Evolutionary conservation across 1,140 invertebrate genomes (phyloP), one percentile per base, ranked within the genome.

Genomic region (Tribolium castaneum): DNA sequence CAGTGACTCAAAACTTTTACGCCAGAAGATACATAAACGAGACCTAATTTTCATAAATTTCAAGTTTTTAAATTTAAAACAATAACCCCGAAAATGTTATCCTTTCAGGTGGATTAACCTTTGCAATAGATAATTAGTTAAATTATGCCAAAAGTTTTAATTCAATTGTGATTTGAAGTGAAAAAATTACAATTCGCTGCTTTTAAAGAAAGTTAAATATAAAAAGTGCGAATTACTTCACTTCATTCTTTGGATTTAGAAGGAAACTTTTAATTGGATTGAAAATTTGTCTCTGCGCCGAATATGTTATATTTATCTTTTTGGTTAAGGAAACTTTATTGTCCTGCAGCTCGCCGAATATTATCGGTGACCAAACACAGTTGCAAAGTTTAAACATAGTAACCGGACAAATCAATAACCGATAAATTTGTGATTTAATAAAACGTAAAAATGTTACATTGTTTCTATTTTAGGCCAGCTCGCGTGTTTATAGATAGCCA

Each of bases 161-260:
- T 45, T 45, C 39, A 45, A 45, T 45, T 45, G 39, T 45, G 39
- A 45, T 45, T 45, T n/a, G 39, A 52, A 52, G 6, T 14, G 51
- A 19, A 52, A 50, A 52, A 52, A 52, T 52, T 19, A 52, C 10
- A 52, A 52, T 52, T 52, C 13, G 13, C 51, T 52, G 51, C 51
- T 19, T 52, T 19, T 16, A 14, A 52, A 52, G 51, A 52, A 52
- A 52, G 51, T 52, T 52, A 22, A 59, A 22, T 59, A 19, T 22
- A 59, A 59, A 59, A 59, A 59, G 54, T 59, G 54, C 22, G 54
- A 59, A 59, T 59, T 59, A 59, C 54, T 6, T 59, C 14, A 59
- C 19, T 59, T 59, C 54, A 59, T 25, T 59, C 19, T 22, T 22
- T n/a, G 54, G 54, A 19, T 59, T 59, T 59, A 59, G 10, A 6